phyloP scores from a whole-genome alignment of 2,888 invertebrate genomes.

The Antitype chi region DNA sequence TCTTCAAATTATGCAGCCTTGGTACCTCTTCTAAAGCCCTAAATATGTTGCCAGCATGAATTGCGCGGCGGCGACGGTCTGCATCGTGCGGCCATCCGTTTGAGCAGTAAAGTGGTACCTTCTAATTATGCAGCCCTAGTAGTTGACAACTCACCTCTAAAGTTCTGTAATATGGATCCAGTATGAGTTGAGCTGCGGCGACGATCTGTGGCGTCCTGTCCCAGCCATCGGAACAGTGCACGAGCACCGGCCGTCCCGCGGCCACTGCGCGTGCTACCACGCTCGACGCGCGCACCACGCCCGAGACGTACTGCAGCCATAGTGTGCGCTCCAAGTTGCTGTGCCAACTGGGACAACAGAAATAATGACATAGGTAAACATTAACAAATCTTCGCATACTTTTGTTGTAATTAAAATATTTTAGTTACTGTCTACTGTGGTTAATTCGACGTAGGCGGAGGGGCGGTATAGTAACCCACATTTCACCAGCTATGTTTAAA shows the following conservation, averaged over 20 bases:
- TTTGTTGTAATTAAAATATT: neutral
- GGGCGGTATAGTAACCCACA: neutral
- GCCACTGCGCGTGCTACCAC: constrained; percentile 95
- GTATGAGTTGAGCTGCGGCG: constrained; percentile 96
- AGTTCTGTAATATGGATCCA: constrained; percentile 98
- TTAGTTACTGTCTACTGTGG: neutral
- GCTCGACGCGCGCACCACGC: constrained; percentile 95
- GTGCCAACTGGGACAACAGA: constrained; percentile 93
- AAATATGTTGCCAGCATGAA: no score
- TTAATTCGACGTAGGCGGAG: neutral
- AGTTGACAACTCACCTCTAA: constrained; percentile 92
- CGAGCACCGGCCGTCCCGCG: constrained; percentile 97
- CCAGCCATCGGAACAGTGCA: constrained; percentile 99
- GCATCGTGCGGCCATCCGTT: neutral
- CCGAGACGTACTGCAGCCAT: constrained; percentile 97
- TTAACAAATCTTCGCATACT: neutral
- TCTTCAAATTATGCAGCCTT: neutral
- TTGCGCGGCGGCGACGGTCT: neutral
- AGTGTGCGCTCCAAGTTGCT: constrained; percentile 96
- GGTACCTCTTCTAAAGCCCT: constrained; percentile 4
- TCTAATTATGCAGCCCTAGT: constrained; percentile 1
- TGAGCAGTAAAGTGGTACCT: neutral
- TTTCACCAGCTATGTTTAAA: neutral
- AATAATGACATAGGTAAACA: neutral
- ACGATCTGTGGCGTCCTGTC: constrained; percentile 99